phyloP scores from a whole-genome alignment of 2,797 vertebrate genomes.

The Micropoecilia bifurca region DNA sequence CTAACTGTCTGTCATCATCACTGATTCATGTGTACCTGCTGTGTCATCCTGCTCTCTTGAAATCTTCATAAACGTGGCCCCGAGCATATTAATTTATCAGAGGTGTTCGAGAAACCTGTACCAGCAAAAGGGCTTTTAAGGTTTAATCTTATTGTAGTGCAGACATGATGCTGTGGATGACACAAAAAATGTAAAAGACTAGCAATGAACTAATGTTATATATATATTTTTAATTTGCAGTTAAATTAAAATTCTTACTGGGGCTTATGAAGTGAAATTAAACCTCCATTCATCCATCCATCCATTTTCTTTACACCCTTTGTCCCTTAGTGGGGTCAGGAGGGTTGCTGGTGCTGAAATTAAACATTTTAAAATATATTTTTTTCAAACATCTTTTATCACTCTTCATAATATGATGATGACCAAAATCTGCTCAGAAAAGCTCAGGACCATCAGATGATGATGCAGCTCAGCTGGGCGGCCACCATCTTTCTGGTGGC shows the following conservation, averaged over 20 bases:
- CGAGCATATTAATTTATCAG: background rate
- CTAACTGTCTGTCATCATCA: conserved; percentile 34
- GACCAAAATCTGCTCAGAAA: conserved; percentile 26
- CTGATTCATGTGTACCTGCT: conserved; percentile 55
- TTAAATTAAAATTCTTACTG: background rate
- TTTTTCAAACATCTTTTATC: background rate
- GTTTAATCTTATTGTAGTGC: no score
- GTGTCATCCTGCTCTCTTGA: conserved; percentile 65
- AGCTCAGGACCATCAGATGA: conserved; percentile 55
- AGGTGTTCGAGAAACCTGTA: background rate
- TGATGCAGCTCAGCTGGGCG: conserved; percentile 61
- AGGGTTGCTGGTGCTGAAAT: background rate
- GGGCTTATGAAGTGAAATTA: background rate
- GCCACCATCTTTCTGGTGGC: conserved; percentile 62
- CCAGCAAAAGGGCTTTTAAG: background rate
- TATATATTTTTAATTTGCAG: background rate
- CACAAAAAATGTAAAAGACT: background rate
- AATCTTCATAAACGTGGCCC: conserved; percentile 20
- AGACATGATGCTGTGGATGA: background rate
- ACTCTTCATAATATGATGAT: background rate
- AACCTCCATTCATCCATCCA: no score
- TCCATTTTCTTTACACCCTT: no score
- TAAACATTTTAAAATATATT: background rate
- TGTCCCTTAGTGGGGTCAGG: no score
- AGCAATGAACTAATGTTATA: background rate